Base-by-base conservation (phyloP, 2,888 invertebrate genomes). In the Tholera decimalis region DNA sequence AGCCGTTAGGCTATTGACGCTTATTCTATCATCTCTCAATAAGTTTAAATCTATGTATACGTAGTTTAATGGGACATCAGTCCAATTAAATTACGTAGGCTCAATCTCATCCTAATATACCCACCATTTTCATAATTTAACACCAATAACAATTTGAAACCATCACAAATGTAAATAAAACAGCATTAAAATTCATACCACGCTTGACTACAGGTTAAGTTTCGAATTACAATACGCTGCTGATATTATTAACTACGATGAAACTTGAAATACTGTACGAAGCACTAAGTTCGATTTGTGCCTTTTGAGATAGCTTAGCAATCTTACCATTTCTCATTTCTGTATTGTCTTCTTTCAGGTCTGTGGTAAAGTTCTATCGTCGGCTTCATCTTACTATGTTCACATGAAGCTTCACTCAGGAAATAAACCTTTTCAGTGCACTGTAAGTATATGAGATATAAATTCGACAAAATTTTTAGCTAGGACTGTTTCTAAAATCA, bases 391-490 rank as follows among this genome's bases (percentile, higher is more conserved):
- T 78, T 97, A 97, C 89, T 97, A 98, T 88, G 98, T 98, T 83
- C 98, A 98, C 91, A 97, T 98, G 97, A 98, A 98, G 91, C 96
- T 97, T 79, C 98, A 98, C 92, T 98, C 98, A 26, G 97, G 97
- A 82, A 97, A 97, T 89, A 98, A 98, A 90, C 98, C 98, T 71
- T 98, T 97, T 92, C 97, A 97, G 86, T 98, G 98, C 93, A 97
- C 97, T 79, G 96, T 96, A 88, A 92, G 94, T 91, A 76, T 11
- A 24, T 35, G 3, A n/a, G n/a, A n/a, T 28, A 18, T 46, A 11
- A 26, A n/a, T 11, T 24, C 0, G 2, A 18, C 18, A 7, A 4
- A 9, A 39, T 39, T 39, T 13, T 28, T 13, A 37, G 8, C 9
- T 30, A 37, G 15, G 15, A 18, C 6, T 20, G 11, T 33, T 35